These are phyloP conservation scores for Thalassarche chlororhynchos DNA, from an alignment of 2,113 vertebrate species.

Conservation along the genomic window DNA sequence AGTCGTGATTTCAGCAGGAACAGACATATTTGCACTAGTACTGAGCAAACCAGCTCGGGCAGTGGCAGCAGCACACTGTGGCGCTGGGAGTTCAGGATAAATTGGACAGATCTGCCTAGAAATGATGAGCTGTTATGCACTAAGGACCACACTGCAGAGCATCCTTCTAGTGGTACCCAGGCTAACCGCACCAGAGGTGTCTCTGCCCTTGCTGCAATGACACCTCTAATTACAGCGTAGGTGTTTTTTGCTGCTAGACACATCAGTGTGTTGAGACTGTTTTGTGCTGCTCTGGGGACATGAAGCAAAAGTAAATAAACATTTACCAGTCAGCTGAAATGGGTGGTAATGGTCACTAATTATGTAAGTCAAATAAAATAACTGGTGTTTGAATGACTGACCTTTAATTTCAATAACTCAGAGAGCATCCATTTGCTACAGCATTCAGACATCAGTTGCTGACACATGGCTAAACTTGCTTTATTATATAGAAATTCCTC, in stretches of 20 bases:
- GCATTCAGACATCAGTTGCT: not conserved
- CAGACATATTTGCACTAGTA: not conserved
- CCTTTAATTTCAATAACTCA: not conserved
- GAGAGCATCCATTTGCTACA: not conserved
- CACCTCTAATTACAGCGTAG: not conserved
- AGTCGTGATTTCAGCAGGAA: not conserved
- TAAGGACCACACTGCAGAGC: not conserved
- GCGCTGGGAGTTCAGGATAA: not conserved
- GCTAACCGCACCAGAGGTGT: not conserved
- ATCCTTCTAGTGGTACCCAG: not conserved
- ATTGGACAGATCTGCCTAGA: not conserved
- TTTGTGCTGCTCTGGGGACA: not conserved
- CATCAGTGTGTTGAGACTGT: not conserved
- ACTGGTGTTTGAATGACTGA: not conserved
- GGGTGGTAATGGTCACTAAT: not conserved
- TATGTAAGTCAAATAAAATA: conserved; percentile 2
- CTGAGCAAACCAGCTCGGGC: not conserved
- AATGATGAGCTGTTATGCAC: not conserved
- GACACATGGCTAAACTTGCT: not conserved
- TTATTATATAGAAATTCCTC: not conserved
- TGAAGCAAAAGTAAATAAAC: not conserved
- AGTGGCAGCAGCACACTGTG: not conserved
- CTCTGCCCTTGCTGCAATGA: not conserved
- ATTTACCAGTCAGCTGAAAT: not conserved
- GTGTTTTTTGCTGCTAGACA: not conserved